Evolutionary conservation across 2,888 invertebrate species (phyloP), one percentile per base, ranked within the genome.

Genomic region (Eupithecia pulchellata): DNA sequence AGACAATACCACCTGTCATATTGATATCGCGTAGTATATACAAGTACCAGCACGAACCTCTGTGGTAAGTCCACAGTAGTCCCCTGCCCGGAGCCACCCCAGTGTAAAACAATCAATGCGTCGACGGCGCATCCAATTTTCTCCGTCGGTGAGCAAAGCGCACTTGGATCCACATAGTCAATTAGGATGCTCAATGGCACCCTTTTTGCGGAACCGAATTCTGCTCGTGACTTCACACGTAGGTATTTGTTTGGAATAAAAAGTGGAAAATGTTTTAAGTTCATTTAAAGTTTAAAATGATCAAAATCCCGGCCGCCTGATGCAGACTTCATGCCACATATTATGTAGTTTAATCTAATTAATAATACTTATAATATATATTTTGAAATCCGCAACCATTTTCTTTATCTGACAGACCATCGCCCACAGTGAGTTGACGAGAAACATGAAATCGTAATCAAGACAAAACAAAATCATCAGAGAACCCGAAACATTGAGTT

Each of bases 81-180:
- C 52, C 52, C 25, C 4, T 52, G 52, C 11, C 13, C 20, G 42
- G 1, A 13, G 25, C 52, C 52, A 52, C 20, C 52, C 52, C 52
- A 11, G 25, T 52, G 52, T 52, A 52, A 52, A 52, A 52, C 52
- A 52, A 52, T 52, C 52, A 20, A 25, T 13, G 52, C 25, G 52
- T 25, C 52, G 52, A 52, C 52, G 11, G 65, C 20, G 30, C 65
- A 66, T 66, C 66, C 27, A 74, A 71, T 67, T 71, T 66, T 65
- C 66, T 57, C 42, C 61, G 17, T 69, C 62, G 47, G 32, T 34
- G 58, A 39, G 66, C 67, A 70, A 70, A 73, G 34, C 61, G 64
- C 52, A 52, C 52, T 70, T 27, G 47, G 20, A 62, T 72, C 42
- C 69, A 71, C 69, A 76, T 64, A 77, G 65, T 68, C 73, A 69